Evolutionary conservation across 1,140 invertebrate species (phyloP), one percentile per base, ranked within the genome.

Genomic region (Drosophila yakuba): DNA sequence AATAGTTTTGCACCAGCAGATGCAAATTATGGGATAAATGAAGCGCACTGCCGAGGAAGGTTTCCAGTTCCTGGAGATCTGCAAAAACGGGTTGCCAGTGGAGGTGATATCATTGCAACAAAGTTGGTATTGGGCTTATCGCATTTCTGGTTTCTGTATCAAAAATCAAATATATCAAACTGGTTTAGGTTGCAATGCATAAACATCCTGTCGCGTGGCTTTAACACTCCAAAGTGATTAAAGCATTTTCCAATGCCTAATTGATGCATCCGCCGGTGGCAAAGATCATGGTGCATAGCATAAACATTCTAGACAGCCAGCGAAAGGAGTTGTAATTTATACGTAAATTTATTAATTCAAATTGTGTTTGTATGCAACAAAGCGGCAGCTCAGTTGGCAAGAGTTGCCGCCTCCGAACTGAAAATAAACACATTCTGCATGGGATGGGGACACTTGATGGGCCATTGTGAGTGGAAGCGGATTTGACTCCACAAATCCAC

Each of bases 131-230:
- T 28, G 55, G 48, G 39, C 47, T 47, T 52, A 58, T 47, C 35
- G 39, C 5, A 39, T 25, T 47, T 20, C 54, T 60, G 3, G 47
- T 32, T 71, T 54, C 11, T 35, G 41, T 32, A 62, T 62, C 47
- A 45, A 58, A 58, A 62, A 20, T 50, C 25, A 17, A 36, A 20
- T 23, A 25, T 25, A 12, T 20, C 39, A 44, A 54, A 63, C 39
- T 63, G 39, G 60, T 55, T 63, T 54, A 6, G 8, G 25, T 11
- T 12, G 8, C 11, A 4, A 39, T 12, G 12, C 64, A 47, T 83
- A 89, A 86, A 86, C 84, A 86, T 89, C 84, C 84, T 89, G 83
- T 77, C 83, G 83, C 84, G 84, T 86, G 83, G 60, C 83, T 58
- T 28, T 47, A 50, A 58, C 43, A 76, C 59, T 74, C 28, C 48